Evolutionary conservation across 1,140 invertebrate species (phyloP), one percentile per base, ranked within the genome.

Genomic region (Brevipalpus yothersi): DNA sequence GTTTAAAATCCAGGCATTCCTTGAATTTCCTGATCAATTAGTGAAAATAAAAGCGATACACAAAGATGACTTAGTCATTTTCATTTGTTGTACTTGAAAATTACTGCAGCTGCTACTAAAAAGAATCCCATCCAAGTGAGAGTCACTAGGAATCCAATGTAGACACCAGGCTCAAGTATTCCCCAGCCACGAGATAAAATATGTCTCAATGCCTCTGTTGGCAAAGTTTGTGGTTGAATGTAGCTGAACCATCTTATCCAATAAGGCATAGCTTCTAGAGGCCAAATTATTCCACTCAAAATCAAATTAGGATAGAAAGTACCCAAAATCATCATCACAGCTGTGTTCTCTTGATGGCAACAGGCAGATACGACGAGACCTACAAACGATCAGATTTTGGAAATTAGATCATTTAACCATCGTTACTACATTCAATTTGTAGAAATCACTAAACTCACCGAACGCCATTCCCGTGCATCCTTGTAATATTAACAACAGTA

Each of bases 401-500:
- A 15, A 17, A 17, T 2, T 45, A 45, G n/a, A 43, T 43, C 42
- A 11, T 43, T 4, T 13, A 15, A 45, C n/a, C 9, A 15, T 2
- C 43, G n/a, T 43, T 15, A 43, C 19, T 13, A 11, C 5, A 11
- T n/a, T 49, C 8, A 49, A n/a, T 51, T 19, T 8, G 0, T 19
- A 2, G 2, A 17, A 51, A 17, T 2, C 21, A 8, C 39, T 56
- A 10, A 40, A 56, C 31, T 41, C 21, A 63, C 62, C 84, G 66
- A 92, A 90, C 62, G 82, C 83, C 90, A 95, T 95, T 65, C 90
- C 91, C 69, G 87, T 89, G 1, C 91, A 69, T 5, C 88, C 91
- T 59, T 75, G 77, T 0, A 82, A 73, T 1, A 92, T 73, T 0
- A 83, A 85, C 0, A 94, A 72, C 0, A 80, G 65, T 0, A 83